These are phyloP conservation scores for Setophaga petechia DNA, from an alignment of 2,113 vertebrate species.

Conservation along the genomic window DNA sequence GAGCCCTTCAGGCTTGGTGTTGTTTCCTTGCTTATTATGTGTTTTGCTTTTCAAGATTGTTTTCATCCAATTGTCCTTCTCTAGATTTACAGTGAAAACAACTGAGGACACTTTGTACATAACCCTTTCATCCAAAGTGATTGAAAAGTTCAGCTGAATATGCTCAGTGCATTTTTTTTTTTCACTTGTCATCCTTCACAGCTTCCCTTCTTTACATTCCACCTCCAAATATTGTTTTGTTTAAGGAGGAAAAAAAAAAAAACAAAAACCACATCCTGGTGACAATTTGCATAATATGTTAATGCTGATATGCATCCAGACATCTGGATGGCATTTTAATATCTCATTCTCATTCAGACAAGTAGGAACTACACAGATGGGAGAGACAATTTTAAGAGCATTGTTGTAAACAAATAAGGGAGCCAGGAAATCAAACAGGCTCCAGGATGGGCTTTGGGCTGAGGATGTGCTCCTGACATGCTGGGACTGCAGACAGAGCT, in stretches of 20 bases:
- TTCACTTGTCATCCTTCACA: slow-evolving; percentile 46
- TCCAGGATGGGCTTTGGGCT: slow-evolving; percentile 17
- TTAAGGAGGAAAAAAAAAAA: slow-evolving; percentile 48
- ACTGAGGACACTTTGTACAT: background rate
- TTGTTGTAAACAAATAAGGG: slow-evolving; percentile 82
- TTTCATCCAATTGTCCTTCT: slow-evolving; percentile 5
- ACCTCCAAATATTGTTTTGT: slow-evolving; percentile 74
- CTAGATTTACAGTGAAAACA: slow-evolving; percentile 13
- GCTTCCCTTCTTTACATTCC: slow-evolving; percentile 60
- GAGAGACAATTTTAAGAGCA: slow-evolving; percentile 77
- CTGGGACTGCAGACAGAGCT: slow-evolving; percentile 44
- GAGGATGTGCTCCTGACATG: slow-evolving; percentile 10
- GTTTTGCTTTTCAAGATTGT: background rate
- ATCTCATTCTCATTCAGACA: slow-evolving; percentile 81
- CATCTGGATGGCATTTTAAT: slow-evolving; percentile 86
- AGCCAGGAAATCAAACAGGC: slow-evolving; percentile 77
- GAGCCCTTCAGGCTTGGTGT: background rate
- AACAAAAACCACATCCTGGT: background rate
- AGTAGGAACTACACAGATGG: slow-evolving; percentile 80
- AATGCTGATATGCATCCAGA: slow-evolving; percentile 73
- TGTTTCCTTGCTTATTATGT: background rate
- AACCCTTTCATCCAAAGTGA: slow-evolving; percentile 36
- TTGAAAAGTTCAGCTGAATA: slow-evolving; percentile 49
- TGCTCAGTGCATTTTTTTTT: background rate
- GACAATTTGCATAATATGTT: slow-evolving; percentile 79